Conservation (phyloP, 2,113 vertebrate genomes). For the Crotalus helleri region DNA sequence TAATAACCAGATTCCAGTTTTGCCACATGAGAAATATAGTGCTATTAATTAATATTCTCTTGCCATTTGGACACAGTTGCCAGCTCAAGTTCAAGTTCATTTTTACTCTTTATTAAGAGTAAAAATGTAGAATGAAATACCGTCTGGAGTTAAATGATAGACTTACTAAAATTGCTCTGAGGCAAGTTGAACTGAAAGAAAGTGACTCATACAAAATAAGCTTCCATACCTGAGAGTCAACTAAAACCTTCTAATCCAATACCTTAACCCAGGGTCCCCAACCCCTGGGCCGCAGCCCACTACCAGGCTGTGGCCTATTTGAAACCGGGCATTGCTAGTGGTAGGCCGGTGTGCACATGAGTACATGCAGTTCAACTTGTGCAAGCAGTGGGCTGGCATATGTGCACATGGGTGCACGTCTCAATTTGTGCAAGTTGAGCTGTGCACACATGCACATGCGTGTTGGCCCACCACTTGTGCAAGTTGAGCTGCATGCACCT, state of each 20-base stretch:
- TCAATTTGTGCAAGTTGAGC: too few relatives aligned
- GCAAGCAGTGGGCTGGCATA: too few relatives aligned
- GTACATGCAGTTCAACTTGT: too few relatives aligned
- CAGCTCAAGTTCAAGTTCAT: not conserved
- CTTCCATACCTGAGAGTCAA: not conserved
- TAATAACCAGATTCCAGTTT: not conserved
- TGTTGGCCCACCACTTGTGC: too few relatives aligned
- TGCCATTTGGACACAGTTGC: not conserved
- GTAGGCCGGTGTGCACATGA: too few relatives aligned
- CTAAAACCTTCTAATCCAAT: not conserved
- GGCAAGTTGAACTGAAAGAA: not conserved
- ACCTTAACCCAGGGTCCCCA: not conserved
- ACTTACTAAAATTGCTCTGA: not conserved
- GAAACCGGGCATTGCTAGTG: too few relatives aligned
- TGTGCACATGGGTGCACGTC: too few relatives aligned
- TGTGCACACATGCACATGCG: too few relatives aligned
- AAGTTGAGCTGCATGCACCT: too few relatives aligned
- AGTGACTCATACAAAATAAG: not conserved
- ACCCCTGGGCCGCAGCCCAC: too few relatives aligned
- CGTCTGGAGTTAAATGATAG: not conserved
- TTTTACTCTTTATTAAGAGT: not conserved
- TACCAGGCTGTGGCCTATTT: too few relatives aligned
- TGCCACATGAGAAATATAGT: not conserved
- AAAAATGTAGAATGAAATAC: not conserved
- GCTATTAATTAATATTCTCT: not conserved